phyloP scores from a whole-genome alignment of 2,113 vertebrate genomes.

The Rattus norvegicus region DNA sequence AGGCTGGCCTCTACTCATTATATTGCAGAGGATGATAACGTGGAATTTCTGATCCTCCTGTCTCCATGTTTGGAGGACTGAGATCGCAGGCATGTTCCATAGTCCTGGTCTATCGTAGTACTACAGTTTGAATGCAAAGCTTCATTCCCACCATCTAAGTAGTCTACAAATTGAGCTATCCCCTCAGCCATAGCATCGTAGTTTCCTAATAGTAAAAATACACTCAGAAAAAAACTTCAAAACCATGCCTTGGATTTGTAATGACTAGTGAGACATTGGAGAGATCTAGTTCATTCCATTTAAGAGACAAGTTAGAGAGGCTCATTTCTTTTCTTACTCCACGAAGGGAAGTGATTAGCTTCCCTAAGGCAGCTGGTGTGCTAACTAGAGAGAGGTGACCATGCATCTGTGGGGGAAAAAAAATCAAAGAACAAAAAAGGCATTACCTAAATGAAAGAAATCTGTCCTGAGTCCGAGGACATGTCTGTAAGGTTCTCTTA shows the following conservation, averaged over 20 bases:
- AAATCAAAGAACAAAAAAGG: background rate
- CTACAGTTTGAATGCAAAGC: background rate
- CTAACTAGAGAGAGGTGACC: background rate
- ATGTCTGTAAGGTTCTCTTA: background rate
- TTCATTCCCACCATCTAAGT: too few species aligned
- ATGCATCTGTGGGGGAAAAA: background rate
- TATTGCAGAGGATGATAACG: background rate
- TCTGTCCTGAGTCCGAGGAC: background rate
- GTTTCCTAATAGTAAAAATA: conserved; percentile 10
- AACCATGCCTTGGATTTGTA: background rate
- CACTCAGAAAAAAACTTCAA: background rate
- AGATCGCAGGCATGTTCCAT: background rate
- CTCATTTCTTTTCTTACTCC: background rate
- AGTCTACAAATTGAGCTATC: too few species aligned
- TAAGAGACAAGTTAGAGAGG: background rate
- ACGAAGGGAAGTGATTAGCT: background rate
- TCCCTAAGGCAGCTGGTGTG: background rate
- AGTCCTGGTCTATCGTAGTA: background rate
- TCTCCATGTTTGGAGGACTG: background rate
- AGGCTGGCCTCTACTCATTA: background rate
- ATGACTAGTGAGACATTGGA: background rate
- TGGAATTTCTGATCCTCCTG: background rate
- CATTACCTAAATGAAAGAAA: background rate
- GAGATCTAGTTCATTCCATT: background rate
- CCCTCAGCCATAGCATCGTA: too few species aligned